Evolutionary conservation across 2,888 invertebrate genomes (phyloP), one percentile per base, ranked within the genome.

Genomic region (Drosophila neoperkinsi): DNA sequence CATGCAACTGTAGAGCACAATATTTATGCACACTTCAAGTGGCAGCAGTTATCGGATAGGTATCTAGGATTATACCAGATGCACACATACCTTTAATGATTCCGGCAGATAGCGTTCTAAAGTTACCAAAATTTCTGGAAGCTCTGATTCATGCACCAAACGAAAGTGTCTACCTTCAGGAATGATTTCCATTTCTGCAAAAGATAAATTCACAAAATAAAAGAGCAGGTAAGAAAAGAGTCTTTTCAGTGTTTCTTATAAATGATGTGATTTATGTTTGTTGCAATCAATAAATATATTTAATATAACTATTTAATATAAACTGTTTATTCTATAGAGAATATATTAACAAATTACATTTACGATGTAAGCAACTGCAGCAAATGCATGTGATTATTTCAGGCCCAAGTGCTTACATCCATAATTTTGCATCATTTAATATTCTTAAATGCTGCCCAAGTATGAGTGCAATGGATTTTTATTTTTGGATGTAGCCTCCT

Each of bases 111-210:
- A 96, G 94, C 96, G 95, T 93, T 95, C 96, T 93, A 97, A 95
- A 93, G 96, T 94, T 93, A 96, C 96, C 94, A 96, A 95, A 93
- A 97, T 96, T 93, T 96, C 96, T 92, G 96, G 96, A 94, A 97
- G 95, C 95, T 97, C 97, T 93, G 96, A 96, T 95, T 96, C 96
- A 94, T 95, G 94, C 93, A 96, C 96, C 95, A 97, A 95, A 95
- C 96, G 96, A 95, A 97, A 97, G 95, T 97, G 96, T 95, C 96
- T 96, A 93, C 96, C 96, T 94, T 96, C 96, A 94, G 96, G 94
- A 95, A 96, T 95, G 95, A 96, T 96, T 96, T 96, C 96, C 96
- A 96, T 96, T 95, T 96, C 96, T 96, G 94, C 71, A 95, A 91
- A 59, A 60, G 43, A 74, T 9, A 65, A 52, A 33, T 36, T 51